Evolutionary conservation across 2,888 invertebrate genomes (phyloP).

Genomic region (Podabrus alpinus): DNA sequence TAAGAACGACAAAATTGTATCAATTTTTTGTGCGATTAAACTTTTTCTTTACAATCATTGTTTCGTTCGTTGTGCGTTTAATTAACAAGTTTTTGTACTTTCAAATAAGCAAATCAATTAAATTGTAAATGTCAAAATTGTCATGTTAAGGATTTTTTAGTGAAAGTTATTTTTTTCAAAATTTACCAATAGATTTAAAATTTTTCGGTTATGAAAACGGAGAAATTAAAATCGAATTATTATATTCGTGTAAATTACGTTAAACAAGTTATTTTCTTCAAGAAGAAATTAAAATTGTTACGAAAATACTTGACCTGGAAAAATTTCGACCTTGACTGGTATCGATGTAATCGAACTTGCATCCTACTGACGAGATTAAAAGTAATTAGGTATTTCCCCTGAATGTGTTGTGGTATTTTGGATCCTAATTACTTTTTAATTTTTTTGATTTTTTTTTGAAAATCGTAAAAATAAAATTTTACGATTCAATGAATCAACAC

Average conservation of each 20-base stretch:
- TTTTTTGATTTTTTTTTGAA: not conserved
- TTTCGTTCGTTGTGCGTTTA: not conserved
- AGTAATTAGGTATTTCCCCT: not conserved
- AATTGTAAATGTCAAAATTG: not conserved
- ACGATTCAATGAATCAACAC: too few relatives aligned
- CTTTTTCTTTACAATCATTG: not conserved
- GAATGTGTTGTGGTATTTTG: not conserved
- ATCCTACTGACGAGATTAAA: not conserved
- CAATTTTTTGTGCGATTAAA: conserved; percentile 4
- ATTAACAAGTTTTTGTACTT: not conserved
- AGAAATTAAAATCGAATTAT: not conserved
- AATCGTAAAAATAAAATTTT: too few relatives aligned
- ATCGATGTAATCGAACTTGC: not conserved
- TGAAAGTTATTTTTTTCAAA: not conserved
- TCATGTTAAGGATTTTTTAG: not conserved
- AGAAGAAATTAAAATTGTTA: not conserved
- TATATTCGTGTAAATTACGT: not conserved
- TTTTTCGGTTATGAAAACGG: not conserved
- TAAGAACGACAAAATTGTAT: conserved; percentile 13
- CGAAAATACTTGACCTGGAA: not conserved
- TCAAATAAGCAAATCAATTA: not conserved
- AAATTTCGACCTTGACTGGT: not conserved
- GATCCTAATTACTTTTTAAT: not conserved
- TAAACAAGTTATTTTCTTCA: not conserved
- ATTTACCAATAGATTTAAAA: not conserved